Evolutionary conservation across 2,888 invertebrate genomes (phyloP).

Genomic region (Hypomecis punctinalis): DNA sequence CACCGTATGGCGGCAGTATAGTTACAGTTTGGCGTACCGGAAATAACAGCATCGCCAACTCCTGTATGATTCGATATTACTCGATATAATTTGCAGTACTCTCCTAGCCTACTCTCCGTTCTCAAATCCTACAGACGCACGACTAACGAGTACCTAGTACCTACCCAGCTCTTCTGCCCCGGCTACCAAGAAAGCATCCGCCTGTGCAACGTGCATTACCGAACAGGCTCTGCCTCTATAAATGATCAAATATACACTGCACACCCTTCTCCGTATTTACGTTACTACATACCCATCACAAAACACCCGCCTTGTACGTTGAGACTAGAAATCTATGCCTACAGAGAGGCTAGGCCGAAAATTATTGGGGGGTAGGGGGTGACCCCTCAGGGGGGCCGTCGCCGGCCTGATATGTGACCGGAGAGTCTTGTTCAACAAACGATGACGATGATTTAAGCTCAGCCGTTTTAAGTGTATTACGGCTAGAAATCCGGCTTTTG

Average conservation of each 20-base stretch:
- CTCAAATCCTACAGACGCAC: no score
- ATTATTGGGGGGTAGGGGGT: conserved; percentile 66
- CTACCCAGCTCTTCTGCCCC: conserved; percentile 11
- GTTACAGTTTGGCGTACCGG: no score
- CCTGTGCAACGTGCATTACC: conserved; percentile 35
- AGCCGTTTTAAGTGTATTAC: conserved; percentile 85
- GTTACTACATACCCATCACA: conserved; percentile 60
- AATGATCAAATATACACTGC: conserved; percentile 62
- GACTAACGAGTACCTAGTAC: no score
- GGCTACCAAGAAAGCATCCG: conserved; percentile 37
- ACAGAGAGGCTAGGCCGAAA: conserved; percentile 73
- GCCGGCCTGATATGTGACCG: conserved; percentile 83
- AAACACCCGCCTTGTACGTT: conserved; percentile 72
- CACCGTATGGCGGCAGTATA: no score
- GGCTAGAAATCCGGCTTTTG: conserved; percentile 82
- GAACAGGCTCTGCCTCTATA: conserved; percentile 41
- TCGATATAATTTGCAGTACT: no score
- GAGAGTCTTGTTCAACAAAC: conserved; percentile 85
- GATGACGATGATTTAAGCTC: conserved; percentile 85
- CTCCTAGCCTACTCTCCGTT: no score
- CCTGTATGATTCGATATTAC: no score
- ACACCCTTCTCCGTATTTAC: conserved; percentile 63
- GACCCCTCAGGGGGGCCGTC: conserved; percentile 55
- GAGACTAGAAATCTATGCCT: conserved; percentile 79
- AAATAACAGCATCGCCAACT: no score